Conservation (phyloP, 2,113 vertebrate genomes). For the Trematocara stigmaticum region DNA sequence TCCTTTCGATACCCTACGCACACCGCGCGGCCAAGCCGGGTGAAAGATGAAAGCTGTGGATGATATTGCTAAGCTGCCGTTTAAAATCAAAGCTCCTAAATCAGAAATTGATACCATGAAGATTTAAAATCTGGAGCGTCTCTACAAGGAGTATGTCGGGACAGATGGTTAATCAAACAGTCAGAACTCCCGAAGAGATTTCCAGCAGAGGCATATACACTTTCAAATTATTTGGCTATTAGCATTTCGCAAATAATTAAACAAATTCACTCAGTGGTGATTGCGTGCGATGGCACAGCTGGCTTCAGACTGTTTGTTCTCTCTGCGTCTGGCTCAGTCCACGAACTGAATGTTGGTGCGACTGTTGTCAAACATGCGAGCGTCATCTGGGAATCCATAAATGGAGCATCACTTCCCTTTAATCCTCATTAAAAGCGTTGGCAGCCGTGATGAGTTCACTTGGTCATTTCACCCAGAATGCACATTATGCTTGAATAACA, state of each 20-base stretch:
- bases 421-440: conserved; percentile 23
- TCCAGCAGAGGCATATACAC: neutral
- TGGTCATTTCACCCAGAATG: neutral
- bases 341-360: neutral
- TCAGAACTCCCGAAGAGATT: neutral
- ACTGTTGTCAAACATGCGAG: neutral
- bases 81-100: neutral
- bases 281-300: neutral
- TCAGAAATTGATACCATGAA: neutral
- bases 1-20: neutral
- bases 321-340: neutral
- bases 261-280: neutral
- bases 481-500: neutral
- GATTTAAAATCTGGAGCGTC: neutral
- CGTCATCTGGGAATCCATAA: neutral
- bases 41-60: neutral
- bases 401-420: neutral
- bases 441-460: neutral
- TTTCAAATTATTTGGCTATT: neutral
- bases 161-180: conserved; percentile 11
- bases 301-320: neutral
- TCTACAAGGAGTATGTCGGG: neutral
- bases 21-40: neutral
- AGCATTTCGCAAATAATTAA: neutral
- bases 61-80: neutral